Conservation (phyloP, 2,113 vertebrate species). For the Beaufortia kweichowensis region DNA sequence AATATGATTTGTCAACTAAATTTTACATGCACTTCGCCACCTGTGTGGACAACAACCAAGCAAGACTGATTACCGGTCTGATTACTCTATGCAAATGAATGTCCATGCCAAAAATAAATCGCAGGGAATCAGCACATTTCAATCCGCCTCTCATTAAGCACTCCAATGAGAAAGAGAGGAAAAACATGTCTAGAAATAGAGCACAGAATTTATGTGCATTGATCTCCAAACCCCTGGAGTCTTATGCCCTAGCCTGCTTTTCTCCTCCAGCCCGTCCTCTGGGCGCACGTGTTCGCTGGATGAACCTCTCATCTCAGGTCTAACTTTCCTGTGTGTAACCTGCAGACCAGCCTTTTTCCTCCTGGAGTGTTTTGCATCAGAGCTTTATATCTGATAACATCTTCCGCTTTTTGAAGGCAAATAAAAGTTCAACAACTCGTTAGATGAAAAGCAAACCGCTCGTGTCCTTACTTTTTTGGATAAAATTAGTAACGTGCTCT, state of each 20-base stretch:
- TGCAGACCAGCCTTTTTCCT: slow-evolving; percentile 1
- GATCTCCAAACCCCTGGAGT: slow-evolving; percentile 45
- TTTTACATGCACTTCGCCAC: slow-evolving; percentile 10
- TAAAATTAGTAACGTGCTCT: slow-evolving; percentile 1
- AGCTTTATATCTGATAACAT: slow-evolving; percentile 29
- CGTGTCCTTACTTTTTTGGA: background rate
- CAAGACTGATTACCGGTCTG: slow-evolving; percentile 42
- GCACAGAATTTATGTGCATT: slow-evolving; percentile 41
- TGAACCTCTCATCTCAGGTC: slow-evolving; percentile 42
- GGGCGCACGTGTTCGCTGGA: slow-evolving; percentile 37
- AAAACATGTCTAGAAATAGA: slow-evolving; percentile 26
- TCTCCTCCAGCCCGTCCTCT: slow-evolving; percentile 33
- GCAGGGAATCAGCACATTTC: slow-evolving; percentile 46
- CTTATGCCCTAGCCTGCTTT: slow-evolving; percentile 19
- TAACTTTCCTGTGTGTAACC: slow-evolving; percentile 22
- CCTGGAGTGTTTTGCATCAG: slow-evolving; percentile 7
- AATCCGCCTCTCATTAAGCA: slow-evolving; percentile 29
- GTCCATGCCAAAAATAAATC: slow-evolving; percentile 48
- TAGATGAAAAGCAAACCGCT: background rate
- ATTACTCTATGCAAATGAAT: slow-evolving; percentile 50
- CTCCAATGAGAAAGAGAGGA: slow-evolving; percentile 26
- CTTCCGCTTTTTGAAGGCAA: slow-evolving; percentile 10
- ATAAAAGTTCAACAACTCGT: slow-evolving; percentile 2
- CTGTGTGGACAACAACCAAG: slow-evolving; percentile 33
- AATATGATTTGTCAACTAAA: slow-evolving; percentile 2